Percentiles rank a stretch among this genome's conserved stretches.
Evolutionary conservation across 2,888 invertebrate species (phyloP).

Genomic region (Cataglyphis albicans): DNA sequence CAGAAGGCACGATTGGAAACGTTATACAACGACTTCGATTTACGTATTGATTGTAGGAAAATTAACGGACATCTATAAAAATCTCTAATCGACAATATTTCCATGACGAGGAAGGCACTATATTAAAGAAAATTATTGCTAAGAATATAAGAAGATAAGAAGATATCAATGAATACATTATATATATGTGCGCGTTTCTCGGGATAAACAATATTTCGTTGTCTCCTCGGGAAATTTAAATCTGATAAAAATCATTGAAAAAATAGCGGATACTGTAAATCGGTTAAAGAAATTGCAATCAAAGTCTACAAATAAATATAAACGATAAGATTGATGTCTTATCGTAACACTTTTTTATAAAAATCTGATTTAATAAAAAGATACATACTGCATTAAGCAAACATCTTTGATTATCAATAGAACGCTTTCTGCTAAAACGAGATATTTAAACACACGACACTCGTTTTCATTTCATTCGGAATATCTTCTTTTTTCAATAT

Average conservation of each 20-base stretch:
- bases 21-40: slow-evolving; percentile 22
- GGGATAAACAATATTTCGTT: slow-evolving; percentile 6
- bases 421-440: background rate
- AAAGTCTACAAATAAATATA: slow-evolving; percentile 27
- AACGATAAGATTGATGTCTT: slow-evolving; percentile 14
- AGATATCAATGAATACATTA: background rate
- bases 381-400: slow-evolving; percentile 9
- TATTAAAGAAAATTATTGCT: slow-evolving; percentile 6
- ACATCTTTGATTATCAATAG: slow-evolving; percentile 4
- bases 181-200: background rate
- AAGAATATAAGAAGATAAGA: background rate
- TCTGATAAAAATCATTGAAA: background rate
- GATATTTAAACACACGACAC: background rate
- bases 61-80: background rate
- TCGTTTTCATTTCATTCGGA: background rate
- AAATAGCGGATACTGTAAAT: background rate
- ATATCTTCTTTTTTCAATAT: background rate
- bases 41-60: background rate
- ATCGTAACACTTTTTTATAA: slow-evolving; percentile 23
- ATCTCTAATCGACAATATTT: background rate
- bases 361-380: background rate
- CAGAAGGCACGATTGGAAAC: background rate
- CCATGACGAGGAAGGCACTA: slow-evolving; percentile 12
- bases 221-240: background rate
- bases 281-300: background rate